These are phyloP conservation scores for Enteromius treurensis DNA, from an alignment of 2,797 vertebrate species.

Conservation along the genomic window DNA sequence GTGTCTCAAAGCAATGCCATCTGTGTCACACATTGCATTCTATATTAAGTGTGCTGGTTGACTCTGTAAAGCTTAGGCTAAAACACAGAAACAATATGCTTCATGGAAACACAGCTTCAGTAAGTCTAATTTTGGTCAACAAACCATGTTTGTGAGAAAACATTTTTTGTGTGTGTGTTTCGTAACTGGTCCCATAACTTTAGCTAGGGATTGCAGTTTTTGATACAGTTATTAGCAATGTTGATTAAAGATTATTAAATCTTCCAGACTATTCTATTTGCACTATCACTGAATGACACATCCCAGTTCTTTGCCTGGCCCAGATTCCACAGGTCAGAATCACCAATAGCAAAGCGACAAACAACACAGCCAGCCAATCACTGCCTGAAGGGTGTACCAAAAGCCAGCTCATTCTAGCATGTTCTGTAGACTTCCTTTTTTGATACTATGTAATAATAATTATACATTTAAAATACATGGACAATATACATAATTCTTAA, in stretches of 20 bases:
- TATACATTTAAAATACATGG: background rate
- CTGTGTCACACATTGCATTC: constrained; percentile 37
- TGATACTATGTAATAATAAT: background rate
- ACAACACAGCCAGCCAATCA: constrained; percentile 73
- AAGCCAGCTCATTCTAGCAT: constrained; percentile 61
- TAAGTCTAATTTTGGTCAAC: background rate
- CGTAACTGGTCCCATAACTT: background rate
- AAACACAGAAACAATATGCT: constrained; percentile 9
- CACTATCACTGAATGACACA: background rate
- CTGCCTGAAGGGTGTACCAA: constrained; percentile 3
- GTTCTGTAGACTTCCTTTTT: constrained; percentile 63
- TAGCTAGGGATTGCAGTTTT: background rate
- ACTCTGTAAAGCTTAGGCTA: background rate
- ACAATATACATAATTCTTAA: background rate
- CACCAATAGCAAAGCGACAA: constrained; percentile 75
- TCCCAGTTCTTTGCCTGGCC: background rate
- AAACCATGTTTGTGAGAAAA: background rate
- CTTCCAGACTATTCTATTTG: background rate
- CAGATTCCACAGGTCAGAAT: constrained; percentile 13
- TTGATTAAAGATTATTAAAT: background rate
- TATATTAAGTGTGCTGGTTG: constrained; percentile 2
- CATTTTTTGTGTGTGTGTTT: no score
- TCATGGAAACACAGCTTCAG: background rate
- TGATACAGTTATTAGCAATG: background rate
- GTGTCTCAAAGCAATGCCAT: constrained; percentile 2